phyloP scores from a whole-genome alignment of 1,140 invertebrate genomes.

The Drosophila lacertosa region DNA sequence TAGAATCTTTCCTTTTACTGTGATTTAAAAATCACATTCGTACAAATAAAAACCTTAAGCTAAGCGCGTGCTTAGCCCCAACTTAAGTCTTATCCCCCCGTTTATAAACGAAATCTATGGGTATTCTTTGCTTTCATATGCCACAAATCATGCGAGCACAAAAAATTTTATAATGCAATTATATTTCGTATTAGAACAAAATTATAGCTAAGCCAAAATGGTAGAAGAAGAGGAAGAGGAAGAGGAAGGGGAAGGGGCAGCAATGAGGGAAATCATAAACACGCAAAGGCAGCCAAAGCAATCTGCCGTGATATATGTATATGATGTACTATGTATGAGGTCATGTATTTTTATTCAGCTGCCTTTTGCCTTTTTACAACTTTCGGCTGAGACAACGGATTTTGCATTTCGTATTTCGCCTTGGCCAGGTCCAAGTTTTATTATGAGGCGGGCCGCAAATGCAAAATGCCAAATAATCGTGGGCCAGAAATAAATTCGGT shows the following conservation, averaged over 20 bases:
- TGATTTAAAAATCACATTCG: too few relatives aligned
- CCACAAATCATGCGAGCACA: constrained; percentile 48
- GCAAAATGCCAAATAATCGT: constrained; percentile 70
- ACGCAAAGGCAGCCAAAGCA: constrained; percentile 66
- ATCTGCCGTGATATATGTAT: constrained; percentile 72
- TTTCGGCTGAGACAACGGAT: constrained; percentile 65
- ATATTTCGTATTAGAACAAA: constrained; percentile 56
- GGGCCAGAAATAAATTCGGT: constrained; percentile 65
- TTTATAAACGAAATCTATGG: constrained; percentile 13
- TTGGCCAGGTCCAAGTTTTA: constrained; percentile 37
- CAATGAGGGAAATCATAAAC: constrained; percentile 55
- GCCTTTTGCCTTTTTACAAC: constrained; percentile 49
- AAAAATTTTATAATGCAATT: constrained; percentile 67
- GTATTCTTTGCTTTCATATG: not conserved
- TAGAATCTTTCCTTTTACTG: too few relatives aligned
- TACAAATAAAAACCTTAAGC: not conserved
- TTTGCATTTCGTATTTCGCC: constrained; percentile 54
- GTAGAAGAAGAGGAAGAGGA: not conserved
- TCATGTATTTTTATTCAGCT: constrained; percentile 60
- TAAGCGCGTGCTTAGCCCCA: not conserved
- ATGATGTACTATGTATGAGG: constrained; percentile 54
- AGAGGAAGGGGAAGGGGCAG: not conserved
- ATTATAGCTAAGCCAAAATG: constrained; percentile 31
- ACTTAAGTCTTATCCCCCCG: not conserved
- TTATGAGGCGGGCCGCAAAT: constrained; percentile 25